Evolutionary conservation across 1,140 invertebrate genomes (phyloP).

Genomic region (Samia ricini): DNA sequence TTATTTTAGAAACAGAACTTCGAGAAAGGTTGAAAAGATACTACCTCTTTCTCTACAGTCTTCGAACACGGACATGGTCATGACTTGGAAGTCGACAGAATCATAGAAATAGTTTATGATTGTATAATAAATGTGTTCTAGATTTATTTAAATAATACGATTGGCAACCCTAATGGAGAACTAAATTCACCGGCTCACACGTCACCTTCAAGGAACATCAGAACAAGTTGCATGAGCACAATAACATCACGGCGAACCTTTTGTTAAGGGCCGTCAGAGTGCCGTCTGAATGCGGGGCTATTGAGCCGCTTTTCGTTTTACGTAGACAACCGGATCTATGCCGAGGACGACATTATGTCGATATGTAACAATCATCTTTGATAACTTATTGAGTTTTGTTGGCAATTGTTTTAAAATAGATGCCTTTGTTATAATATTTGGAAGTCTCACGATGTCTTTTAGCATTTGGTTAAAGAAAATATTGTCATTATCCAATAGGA

Average conservation of each 20-base stretch:
- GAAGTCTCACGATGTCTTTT: too few species aligned
- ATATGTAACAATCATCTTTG: neutral
- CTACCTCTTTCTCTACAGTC: too few species aligned
- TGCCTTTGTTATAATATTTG: too few species aligned
- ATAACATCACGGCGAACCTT: conserved; percentile 5
- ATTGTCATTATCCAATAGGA: too few species aligned
- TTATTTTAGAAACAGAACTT: too few species aligned
- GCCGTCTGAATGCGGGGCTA: neutral
- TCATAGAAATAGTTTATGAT: too few species aligned
- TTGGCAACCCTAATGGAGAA: neutral
- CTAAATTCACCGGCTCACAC: conserved; percentile 1
- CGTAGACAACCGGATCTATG: neutral
- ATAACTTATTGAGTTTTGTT: neutral
- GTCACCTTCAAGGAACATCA: neutral
- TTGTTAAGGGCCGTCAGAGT: conserved; percentile 14
- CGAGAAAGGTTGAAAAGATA: too few species aligned
- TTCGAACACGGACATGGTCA: too few species aligned
- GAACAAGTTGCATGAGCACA: conserved; percentile 10
- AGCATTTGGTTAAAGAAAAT: too few species aligned
- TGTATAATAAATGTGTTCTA: neutral
- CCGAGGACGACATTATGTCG: conserved; percentile 6
- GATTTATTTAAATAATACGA: neutral
- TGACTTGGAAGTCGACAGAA: too few species aligned
- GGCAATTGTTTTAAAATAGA: neutral
- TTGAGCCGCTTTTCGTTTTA: conserved; percentile 9